phyloP scores from a whole-genome alignment of 2,888 invertebrate genomes.

The Cephonodes hylas region DNA sequence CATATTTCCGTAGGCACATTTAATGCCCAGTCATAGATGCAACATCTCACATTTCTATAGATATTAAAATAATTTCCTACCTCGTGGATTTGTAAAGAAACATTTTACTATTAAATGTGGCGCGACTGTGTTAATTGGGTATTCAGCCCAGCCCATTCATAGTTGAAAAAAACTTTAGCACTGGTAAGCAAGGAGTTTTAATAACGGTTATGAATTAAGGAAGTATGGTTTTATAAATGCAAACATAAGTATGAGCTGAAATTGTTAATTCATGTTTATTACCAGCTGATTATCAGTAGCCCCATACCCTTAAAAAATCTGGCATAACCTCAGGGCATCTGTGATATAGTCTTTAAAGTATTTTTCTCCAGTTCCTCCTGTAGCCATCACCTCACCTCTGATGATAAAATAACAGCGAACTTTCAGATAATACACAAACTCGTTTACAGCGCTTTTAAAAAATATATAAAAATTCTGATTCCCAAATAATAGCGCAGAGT shows the following conservation, averaged over 20 bases:
- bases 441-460: no score
- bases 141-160: conserved; percentile 1
- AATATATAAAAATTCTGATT: background rate
- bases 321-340: no score
- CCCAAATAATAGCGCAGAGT: background rate
- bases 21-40: background rate
- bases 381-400: no score
- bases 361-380: no score
- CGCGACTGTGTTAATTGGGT: conserved; percentile 5
- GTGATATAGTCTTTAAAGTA: no score
- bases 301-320: background rate
- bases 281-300: background rate
- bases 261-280: background rate
- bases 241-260: background rate
- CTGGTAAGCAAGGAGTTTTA: background rate
- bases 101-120: conserved; percentile 3
- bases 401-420: no score
- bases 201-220: background rate
- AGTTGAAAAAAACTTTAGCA: background rate
- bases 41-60: background rate
- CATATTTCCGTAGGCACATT: no score
- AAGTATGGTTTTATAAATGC: background rate
- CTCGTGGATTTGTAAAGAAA: background rate
- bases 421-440: no score
- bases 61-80: background rate